These are phyloP conservation scores for Hipposideros larvatus DNA, from an alignment of 2,797 vertebrate species.

Conservation along the genomic window DNA sequence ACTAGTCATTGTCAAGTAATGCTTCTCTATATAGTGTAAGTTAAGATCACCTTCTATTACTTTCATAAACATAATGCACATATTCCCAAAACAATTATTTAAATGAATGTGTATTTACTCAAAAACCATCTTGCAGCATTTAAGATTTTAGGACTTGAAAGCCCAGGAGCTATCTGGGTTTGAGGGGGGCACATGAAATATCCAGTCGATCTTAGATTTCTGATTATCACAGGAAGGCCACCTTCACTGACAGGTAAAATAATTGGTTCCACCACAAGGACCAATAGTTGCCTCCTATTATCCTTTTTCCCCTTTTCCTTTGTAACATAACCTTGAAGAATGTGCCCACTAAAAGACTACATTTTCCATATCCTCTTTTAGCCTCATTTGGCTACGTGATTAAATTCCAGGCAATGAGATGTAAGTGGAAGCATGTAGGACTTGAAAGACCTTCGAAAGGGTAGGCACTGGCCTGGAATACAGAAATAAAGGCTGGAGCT, in stretches of 20 bases:
- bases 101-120: neutral
- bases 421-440: neutral
- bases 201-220: neutral
- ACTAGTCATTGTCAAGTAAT: neutral
- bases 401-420: slow-evolving; percentile 15
- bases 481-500: slow-evolving; percentile 8
- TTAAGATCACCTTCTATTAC: neutral
- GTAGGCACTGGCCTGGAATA: neutral
- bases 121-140: neutral
- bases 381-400: neutral
- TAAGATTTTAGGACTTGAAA: neutral
- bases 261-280: neutral
- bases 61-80: neutral
- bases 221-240: neutral
- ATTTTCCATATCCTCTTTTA: neutral
- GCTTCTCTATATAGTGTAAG: neutral
- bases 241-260: neutral
- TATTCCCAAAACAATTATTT: neutral
- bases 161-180: neutral
- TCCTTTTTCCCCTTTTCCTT: neutral
- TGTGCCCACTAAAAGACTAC: neutral
- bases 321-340: neutral
- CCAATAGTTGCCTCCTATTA: neutral
- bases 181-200: neutral
- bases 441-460: slow-evolving; percentile 7